Evolutionary conservation across 2,797 vertebrate genomes (phyloP), one percentile per base, ranked within the genome.

Genomic region (Sparidentex hasta): DNA sequence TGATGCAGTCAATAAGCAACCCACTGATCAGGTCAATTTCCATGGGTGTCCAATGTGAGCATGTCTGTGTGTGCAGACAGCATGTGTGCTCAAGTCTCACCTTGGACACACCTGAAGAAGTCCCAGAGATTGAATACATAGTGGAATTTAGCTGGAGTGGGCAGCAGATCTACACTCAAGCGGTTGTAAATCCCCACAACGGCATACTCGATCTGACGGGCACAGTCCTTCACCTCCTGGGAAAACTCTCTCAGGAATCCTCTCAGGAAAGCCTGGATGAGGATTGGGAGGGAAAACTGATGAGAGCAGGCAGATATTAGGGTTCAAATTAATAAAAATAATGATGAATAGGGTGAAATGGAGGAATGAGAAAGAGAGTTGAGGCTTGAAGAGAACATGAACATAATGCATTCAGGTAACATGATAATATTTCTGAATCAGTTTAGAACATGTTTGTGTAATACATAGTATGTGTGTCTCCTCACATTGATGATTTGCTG

Each of bases 71-170:
- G 65, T 21, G 25, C 2, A 8, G 18, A 33, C 11, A 20, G n/a
- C 16, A 23, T 38, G 54, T 14, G 8, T 46, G 20, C 6, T 38
- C 17, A 44, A 3, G 47, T 73, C 88, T 83, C 91, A 97, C 97
- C 96, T 95, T 97, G 96, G 73, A 97, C 93, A 88, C 96, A 97
- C 77, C 97, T 97, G 80, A 96, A 97, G 80, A 98, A 95, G 82
- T 97, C 95, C 56, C 96, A 90, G 47, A 97, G 95, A 90, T 97
- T 96, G 93, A 97, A 98, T 74, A 97, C 94, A 14, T 97, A 97
- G 90, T 97, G 96, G 47, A 96, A 97, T 90, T 97, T 97, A 82
- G 96, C 96, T 3, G 97, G 97, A 68, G 97, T 97, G 74, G 96
- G 96, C 56, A 98, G 94, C 79, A 97, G 94, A 90, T 97, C 97